Percentiles rank a stretch among this genome's conserved stretches.
Conservation (phyloP, 37 sponge, comb jelly and placozoan genomes). For the Ephydatia muelleri region DNA sequence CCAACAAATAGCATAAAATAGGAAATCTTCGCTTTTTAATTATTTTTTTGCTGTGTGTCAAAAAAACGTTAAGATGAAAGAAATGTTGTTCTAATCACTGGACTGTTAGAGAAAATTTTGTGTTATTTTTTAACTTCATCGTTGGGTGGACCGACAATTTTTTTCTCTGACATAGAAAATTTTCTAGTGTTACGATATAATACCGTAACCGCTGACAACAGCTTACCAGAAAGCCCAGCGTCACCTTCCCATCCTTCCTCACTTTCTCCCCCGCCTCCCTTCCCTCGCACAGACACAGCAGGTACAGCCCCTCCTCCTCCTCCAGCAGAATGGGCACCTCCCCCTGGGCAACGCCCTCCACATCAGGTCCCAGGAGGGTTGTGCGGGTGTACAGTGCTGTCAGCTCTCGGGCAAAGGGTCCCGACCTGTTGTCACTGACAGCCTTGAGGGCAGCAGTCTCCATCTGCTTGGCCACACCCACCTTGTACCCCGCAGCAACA, state of each 20-base stretch:
- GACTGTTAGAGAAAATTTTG: no score
- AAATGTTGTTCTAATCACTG: no score
- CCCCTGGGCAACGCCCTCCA: constrained; percentile 4
- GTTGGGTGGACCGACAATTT: no score
- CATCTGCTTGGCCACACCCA: constrained; percentile 66
- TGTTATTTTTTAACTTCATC: no score
- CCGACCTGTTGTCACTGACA: constrained; percentile 43
- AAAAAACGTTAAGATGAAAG: no score
- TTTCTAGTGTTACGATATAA: no score
- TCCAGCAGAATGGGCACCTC: not conserved
- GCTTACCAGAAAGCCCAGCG: constrained; percentile 51
- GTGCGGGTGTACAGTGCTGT: constrained; percentile 53
- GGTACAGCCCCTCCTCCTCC: constrained; percentile 29
- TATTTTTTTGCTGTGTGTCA: no score
- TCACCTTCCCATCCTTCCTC: constrained; percentile 8
- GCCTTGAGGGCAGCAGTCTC: constrained; percentile 68
- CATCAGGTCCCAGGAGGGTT: constrained; percentile 43
- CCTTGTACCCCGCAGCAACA: constrained; percentile 60
- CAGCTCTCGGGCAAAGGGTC: constrained; percentile 56
- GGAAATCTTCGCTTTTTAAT: no score
- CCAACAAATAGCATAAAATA: no score
- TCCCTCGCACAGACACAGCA: constrained; percentile 40
- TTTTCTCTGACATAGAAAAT: no score
- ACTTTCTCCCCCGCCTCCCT: not conserved
- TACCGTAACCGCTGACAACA: not conserved